Percentiles rank a stretch among this genome's conserved stretches.
Conservation (phyloP, 2,888 invertebrate species). For the Eilema depressum region DNA sequence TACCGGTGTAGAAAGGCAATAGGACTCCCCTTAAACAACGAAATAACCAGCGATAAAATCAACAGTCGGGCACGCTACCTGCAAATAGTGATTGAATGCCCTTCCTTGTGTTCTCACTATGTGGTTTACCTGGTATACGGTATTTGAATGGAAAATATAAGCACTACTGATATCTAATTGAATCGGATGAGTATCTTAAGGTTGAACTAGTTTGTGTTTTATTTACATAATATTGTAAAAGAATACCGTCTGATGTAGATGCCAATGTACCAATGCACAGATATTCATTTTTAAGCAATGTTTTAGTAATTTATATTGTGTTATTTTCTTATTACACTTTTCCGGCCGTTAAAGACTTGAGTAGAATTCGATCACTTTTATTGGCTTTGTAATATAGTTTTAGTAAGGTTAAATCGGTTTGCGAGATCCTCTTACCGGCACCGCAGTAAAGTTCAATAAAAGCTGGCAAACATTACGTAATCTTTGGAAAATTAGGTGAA, state of each 20-base stretch:
- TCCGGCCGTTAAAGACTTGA: too few relatives aligned
- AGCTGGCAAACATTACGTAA: slow-evolving; percentile 9
- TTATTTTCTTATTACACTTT: too few relatives aligned
- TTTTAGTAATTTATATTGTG: too few relatives aligned
- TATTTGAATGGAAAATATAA: background rate
- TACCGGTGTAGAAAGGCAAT: slow-evolving; percentile 60
- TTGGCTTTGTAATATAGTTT: background rate
- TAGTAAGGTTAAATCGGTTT: slow-evolving; percentile 13
- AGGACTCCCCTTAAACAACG: slow-evolving; percentile 55
- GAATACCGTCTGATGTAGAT: too few relatives aligned
- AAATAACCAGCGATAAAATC: slow-evolving; percentile 65
- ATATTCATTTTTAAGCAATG: too few relatives aligned
- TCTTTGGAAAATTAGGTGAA: too few relatives aligned
- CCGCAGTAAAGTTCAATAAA: slow-evolving; percentile 17
- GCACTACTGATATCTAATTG: background rate
- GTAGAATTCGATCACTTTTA: background rate
- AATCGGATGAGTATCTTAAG: background rate
- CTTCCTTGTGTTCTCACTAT: slow-evolving; percentile 28
- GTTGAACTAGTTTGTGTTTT: background rate
- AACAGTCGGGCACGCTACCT: slow-evolving; percentile 59
- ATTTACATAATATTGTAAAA: too few relatives aligned
- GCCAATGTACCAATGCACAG: too few relatives aligned
- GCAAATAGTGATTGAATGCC: slow-evolving; percentile 54
- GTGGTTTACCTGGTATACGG: background rate
- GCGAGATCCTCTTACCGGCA: slow-evolving; percentile 14